Base-by-base conservation (phyloP, 2,888 invertebrate genomes). In the Microplitis deprimator region DNA sequence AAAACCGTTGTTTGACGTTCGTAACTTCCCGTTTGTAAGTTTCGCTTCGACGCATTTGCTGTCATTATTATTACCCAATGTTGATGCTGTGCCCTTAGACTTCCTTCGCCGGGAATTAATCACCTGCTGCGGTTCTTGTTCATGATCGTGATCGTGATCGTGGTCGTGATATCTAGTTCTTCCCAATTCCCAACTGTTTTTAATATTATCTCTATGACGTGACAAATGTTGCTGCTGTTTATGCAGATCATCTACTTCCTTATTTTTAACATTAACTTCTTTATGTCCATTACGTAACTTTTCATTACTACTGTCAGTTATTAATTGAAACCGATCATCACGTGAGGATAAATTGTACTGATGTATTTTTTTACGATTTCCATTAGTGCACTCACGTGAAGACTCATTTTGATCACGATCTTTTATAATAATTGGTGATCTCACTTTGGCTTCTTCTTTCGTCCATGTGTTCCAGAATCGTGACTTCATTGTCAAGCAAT, bases 391-490 rank as follows among this genome's bases (percentile, higher is more conserved):
- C 10, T 50, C 50, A 50, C 50, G 50, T 50, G 13, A 50, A 13
- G 10, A 13, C 50, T 50, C 50, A 8, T 50, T 50, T 13, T 77
- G 69, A 6, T 77, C 65, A 38, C 68, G 62, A 50, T 65, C 64
- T 17, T 70, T 68, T 13, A 61, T 5, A 10, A 80, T 75, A 69
- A 73, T 80, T 71, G 81, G 64, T 13, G 81, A 79, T 65, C 77
- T 78, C 41, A 80, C 68, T 71, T 83, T 82, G 29, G 83, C 41
- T 13, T 81, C 79, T 39, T 86, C 87, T 78, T 84, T 85, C 10
- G 77, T 75, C 80, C 83, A 83, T 6, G 81, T 80, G 38, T 84
- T 84, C 72, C 87, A 86, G 59, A 87, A 82, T 61, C 85, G 87
- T 60, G 89, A 85, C 68, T 87, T 86, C 89, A 88, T 88, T 74